Conservation (phyloP, 2,113 vertebrate species). For the Chaenocephalus aceratus region DNA sequence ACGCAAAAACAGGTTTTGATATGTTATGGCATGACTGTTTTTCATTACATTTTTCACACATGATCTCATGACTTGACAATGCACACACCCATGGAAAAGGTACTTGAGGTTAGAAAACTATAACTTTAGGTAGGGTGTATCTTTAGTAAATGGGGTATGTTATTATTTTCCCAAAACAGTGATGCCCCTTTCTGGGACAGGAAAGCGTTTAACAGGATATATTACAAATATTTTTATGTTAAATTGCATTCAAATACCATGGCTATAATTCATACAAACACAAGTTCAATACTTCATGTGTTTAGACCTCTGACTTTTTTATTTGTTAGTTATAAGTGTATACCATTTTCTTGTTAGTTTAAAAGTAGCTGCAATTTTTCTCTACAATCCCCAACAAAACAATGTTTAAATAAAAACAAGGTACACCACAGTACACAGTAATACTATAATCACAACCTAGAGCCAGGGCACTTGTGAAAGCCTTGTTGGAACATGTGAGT, state of each 20-base stretch:
- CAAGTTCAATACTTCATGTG: conserved; percentile 5
- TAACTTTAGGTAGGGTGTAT: conserved; percentile 54
- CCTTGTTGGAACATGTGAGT: conserved; percentile 75
- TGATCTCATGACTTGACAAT: conserved; percentile 88
- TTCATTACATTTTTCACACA: conserved; percentile 95
- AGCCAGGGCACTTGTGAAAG: conserved; percentile 64
- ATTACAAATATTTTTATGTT: not conserved
- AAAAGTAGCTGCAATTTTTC: conserved; percentile 6
- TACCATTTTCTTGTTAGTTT: not conserved
- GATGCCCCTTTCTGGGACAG: not conserved
- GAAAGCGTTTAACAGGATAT: conserved; percentile 11
- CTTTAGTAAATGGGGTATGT: conserved; percentile 45
- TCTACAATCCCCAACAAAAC: conserved; percentile 7
- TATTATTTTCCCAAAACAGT: conserved; percentile 44
- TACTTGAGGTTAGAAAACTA: conserved; percentile 80
- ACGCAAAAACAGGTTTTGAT: conserved; percentile 93
- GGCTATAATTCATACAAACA: conserved; percentile 3
- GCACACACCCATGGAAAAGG: conserved; percentile 92
- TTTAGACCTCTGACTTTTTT: conserved; percentile 6
- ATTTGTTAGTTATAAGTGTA: not conserved
- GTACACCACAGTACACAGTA: conserved; percentile 44
- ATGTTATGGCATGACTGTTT: conserved; percentile 95
- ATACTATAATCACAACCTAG: conserved; percentile 52
- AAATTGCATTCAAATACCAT: conserved; percentile 1
- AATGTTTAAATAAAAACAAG: conserved; percentile 40